Percentiles rank a stretch among this genome's conserved stretches.
phyloP scores from a whole-genome alignment of 64 coral and sea anemone species.

The Montipora sp. region DNA sequence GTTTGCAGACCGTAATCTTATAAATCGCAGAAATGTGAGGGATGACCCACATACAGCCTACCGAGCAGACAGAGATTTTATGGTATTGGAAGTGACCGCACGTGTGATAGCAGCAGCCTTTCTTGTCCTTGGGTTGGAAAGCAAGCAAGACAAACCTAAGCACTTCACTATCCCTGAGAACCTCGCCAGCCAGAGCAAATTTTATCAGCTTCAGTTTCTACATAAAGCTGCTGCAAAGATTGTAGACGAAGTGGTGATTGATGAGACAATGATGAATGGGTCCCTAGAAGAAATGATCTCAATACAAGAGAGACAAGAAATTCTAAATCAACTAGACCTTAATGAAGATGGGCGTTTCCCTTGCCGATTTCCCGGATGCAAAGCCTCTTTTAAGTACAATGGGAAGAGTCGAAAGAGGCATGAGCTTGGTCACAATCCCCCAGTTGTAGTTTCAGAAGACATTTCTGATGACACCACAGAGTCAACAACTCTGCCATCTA shows the following conservation, averaged over 20 bases:
- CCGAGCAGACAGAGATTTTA: constrained; percentile 45
- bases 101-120: constrained; percentile 41
- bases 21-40: constrained; percentile 59
- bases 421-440: constrained; percentile 68
- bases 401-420: constrained; percentile 71
- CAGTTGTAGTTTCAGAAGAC: not conserved
- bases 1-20: constrained; percentile 42
- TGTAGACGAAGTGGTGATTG: constrained; percentile 54
- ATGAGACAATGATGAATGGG: constrained; percentile 1
- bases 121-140: constrained; percentile 40
- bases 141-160: constrained; percentile 25
- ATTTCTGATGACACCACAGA: constrained; percentile 5
- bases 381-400: constrained; percentile 64
- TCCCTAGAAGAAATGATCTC: constrained; percentile 44
- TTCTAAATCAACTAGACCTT: constrained; percentile 39
- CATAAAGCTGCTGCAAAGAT: constrained; percentile 47
- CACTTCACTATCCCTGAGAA: constrained; percentile 16
- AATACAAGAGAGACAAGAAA: constrained; percentile 47
- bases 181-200: constrained; percentile 22
- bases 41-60: constrained; percentile 35
- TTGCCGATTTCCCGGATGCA: constrained; percentile 68
- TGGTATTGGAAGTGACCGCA: constrained; percentile 13
- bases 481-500: not conserved
- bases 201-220: constrained; percentile 46
- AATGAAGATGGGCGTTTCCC: constrained; percentile 68